Conservation (phyloP, 1,140 invertebrate species). For the Drosophila albomicans region DNA sequence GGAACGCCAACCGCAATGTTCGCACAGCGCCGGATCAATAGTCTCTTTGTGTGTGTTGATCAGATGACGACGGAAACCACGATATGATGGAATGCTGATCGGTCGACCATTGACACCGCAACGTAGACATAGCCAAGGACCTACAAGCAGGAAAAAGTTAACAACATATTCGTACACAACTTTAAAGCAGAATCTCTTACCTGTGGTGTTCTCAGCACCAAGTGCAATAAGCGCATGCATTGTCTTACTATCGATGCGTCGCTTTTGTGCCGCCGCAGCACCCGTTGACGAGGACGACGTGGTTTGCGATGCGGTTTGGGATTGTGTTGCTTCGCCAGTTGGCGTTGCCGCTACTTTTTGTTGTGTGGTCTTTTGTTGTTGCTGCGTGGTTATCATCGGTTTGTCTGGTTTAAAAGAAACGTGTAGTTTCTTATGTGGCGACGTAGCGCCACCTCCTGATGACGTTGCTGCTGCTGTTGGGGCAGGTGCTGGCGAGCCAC, state of each 20-base stretch:
- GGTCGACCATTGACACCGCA: constrained; percentile 88
- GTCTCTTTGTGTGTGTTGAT: constrained; percentile 92
- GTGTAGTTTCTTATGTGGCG: constrained; percentile 69
- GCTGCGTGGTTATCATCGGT: constrained; percentile 65
- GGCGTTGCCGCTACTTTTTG: constrained; percentile 37
- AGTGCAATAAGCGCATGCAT: constrained; percentile 85
- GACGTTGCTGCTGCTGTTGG: constrained; percentile 19
- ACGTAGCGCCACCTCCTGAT: constrained; percentile 51
- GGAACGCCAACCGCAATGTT: constrained; percentile 93
- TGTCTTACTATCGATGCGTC: constrained; percentile 84
- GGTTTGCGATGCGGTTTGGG: constrained; percentile 20
- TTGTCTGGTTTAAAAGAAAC: constrained; percentile 71
- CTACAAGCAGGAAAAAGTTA: constrained; percentile 55
- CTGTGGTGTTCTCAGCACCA: constrained; percentile 86
- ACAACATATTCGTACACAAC: background rate
- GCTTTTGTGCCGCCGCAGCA: constrained; percentile 78
- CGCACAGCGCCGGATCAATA: constrained; percentile 92
- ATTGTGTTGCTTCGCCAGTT: constrained; percentile 20
- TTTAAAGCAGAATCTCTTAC: constrained; percentile 28
- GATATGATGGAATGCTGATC: constrained; percentile 90
- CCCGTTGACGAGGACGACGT: constrained; percentile 84
- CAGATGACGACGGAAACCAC: constrained; percentile 91
- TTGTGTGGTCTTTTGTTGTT: constrained; percentile 54
- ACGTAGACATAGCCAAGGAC: constrained; percentile 89
- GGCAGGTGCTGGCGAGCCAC: constrained; percentile 42